Conservation (phyloP, 2,888 invertebrate genomes). For the Heteropelma amictum region DNA sequence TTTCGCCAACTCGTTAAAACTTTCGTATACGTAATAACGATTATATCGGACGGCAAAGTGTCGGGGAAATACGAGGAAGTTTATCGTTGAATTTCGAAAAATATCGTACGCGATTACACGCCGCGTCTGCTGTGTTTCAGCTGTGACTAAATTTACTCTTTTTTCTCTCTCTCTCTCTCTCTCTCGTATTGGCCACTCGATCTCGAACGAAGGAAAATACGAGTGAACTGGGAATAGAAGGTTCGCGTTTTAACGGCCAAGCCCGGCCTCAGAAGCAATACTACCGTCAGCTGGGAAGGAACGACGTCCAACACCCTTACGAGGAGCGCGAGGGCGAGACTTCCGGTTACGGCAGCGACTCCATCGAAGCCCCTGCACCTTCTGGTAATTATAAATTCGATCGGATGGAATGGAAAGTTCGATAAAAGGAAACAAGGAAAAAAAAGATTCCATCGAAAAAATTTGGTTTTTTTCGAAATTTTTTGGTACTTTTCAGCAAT, state of each 20-base stretch:
- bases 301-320: slow-evolving; percentile 58
- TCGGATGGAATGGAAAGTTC: too few relatives aligned
- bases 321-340: slow-evolving; percentile 81
- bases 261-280: slow-evolving; percentile 71
- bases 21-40: slow-evolving; percentile 28
- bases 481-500: too few relatives aligned
- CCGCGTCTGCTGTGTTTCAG: slow-evolving; percentile 38
- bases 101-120: slow-evolving; percentile 21
- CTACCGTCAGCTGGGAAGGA: slow-evolving; percentile 67
- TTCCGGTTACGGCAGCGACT: slow-evolving; percentile 91
- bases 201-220: slow-evolving; percentile 51
- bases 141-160: too few relatives aligned
- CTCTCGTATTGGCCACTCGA: background rate
- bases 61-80: slow-evolving; percentile 11
- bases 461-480: too few relatives aligned
- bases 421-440: background rate
- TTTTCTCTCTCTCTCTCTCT: too few relatives aligned
- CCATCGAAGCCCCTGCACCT: slow-evolving; percentile 76
- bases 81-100: background rate
- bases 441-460: background rate
- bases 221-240: slow-evolving; percentile 63
- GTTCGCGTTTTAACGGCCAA: slow-evolving; percentile 67
- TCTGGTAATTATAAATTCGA: slow-evolving; percentile 74
- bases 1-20: slow-evolving; percentile 5
- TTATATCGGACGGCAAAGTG: slow-evolving; percentile 35